Conservation (phyloP, 1,140 invertebrate genomes). For the Archivesica marissinica region DNA sequence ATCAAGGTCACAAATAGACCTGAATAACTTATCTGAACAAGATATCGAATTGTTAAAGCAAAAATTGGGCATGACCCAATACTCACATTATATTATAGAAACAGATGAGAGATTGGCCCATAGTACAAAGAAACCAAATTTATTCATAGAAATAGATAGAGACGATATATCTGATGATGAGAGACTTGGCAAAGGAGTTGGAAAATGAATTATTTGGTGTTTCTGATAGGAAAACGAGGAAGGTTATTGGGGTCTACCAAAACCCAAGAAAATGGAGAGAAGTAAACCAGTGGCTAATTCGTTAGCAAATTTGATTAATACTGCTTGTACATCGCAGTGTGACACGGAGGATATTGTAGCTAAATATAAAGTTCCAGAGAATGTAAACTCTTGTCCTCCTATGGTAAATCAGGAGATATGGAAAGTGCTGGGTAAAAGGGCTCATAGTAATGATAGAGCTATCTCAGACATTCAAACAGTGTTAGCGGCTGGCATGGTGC, state of each 20-base stretch:
- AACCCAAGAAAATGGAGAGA: neutral
- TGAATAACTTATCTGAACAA: no score
- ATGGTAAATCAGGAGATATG: conserved; percentile 15
- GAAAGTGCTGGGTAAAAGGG: neutral
- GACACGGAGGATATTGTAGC: neutral
- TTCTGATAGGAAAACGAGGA: neutral
- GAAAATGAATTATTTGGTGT: neutral
- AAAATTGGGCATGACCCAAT: no score
- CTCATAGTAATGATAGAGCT: neutral
- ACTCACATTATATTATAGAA: no score
- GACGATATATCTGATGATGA: no score
- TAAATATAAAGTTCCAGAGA: conserved; percentile 24
- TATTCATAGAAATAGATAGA: no score
- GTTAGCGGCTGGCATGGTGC: neutral
- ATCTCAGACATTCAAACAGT: neutral
- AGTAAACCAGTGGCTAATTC: neutral
- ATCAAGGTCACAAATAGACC: no score
- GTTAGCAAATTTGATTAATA: neutral
- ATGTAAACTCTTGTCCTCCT: neutral
- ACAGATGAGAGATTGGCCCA: no score
- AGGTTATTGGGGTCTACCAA: neutral
- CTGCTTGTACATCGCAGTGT: conserved; percentile 9
- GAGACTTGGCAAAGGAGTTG: neutral
- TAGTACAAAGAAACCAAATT: no score
- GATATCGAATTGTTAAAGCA: no score